phyloP scores from a whole-genome alignment of 2,888 invertebrate genomes.

The Odontocerum albicorne region DNA sequence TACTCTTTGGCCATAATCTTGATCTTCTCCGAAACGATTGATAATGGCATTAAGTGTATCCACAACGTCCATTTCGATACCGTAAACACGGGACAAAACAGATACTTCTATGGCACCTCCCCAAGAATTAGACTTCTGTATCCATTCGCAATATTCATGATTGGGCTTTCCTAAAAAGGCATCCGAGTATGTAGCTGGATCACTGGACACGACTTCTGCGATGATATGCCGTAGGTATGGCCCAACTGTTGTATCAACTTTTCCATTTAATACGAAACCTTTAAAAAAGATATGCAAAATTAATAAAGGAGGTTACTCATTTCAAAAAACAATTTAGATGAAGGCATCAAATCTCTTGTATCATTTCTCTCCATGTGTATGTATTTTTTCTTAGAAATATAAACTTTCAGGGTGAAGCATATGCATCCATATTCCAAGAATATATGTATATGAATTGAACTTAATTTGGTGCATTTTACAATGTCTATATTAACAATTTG shows the following conservation, averaged over 20 bases:
- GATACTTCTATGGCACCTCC: slow-evolving; percentile 92
- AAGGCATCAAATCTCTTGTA: too few relatives aligned
- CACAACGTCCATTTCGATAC: slow-evolving; percentile 90
- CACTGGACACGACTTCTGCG: slow-evolving; percentile 77
- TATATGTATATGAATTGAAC: too few relatives aligned
- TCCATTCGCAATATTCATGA: slow-evolving; percentile 88
- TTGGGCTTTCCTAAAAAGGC: slow-evolving; percentile 86
- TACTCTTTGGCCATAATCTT: slow-evolving; percentile 78
- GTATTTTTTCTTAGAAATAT: too few relatives aligned
- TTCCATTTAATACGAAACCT: slow-evolving; percentile 73
- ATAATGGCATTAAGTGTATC: slow-evolving; percentile 89
- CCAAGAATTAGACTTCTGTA: slow-evolving; percentile 86
- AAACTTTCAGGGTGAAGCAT: too few relatives aligned
- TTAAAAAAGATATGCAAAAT: slow-evolving; percentile 39
- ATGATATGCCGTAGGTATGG: slow-evolving; percentile 83
- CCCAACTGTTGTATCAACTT: slow-evolving; percentile 73
- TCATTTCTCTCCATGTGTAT: too few relatives aligned
- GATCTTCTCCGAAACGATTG: slow-evolving; percentile 92
- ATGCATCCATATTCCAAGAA: too few relatives aligned
- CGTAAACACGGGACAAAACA: slow-evolving; percentile 83
- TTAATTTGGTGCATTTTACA: too few relatives aligned
- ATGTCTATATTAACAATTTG: too few relatives aligned
- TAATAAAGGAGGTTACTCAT: slow-evolving; percentile 8
- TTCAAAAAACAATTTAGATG: too few relatives aligned
- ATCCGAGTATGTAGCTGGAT: slow-evolving; percentile 78